These are phyloP conservation scores for Zoanthus solanderi DNA, from an alignment of 92 coral and sea anemone genomes.

Conservation along the genomic window DNA sequence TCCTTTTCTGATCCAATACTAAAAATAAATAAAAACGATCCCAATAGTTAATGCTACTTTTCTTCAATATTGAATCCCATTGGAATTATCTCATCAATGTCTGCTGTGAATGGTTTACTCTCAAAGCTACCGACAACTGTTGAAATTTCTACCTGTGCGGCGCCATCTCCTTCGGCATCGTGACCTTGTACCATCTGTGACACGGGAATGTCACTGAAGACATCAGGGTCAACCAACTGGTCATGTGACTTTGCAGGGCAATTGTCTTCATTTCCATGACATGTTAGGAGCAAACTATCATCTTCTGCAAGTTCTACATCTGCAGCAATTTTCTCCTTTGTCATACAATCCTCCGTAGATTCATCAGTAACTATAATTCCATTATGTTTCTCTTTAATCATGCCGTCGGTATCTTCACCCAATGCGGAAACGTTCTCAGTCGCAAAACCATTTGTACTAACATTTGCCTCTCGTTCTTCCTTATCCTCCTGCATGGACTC, in stretches of 20 bases:
- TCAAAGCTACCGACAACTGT: constrained; percentile 11
- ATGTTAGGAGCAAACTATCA: not conserved
- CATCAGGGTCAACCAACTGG: constrained; percentile 1
- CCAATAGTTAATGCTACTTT: not conserved
- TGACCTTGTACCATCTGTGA: not conserved
- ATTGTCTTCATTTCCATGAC: constrained; percentile 28
- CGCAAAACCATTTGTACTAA: constrained; percentile 15
- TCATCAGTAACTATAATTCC: constrained; percentile 2
- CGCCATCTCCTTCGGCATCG: constrained; percentile 14
- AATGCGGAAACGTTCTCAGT: not conserved
- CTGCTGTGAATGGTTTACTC: constrained; percentile 11
- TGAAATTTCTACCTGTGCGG: not conserved
- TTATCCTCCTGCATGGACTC: not conserved
- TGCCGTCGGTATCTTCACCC: not conserved
- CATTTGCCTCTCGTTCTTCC: not conserved
- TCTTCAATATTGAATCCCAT: not conserved
- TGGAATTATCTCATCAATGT: constrained; percentile 20
- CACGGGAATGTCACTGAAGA: not conserved
- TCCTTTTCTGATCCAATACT: not conserved
- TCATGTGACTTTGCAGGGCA: constrained; percentile 10
- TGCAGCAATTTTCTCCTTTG: not conserved
- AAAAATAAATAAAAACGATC: constrained; percentile 18
- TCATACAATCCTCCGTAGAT: not conserved
- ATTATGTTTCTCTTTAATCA: not conserved
- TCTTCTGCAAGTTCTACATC: not conserved